Evolutionary conservation across 2,797 vertebrate species (phyloP).

Genomic region (Bradypodion ventrale): DNA sequence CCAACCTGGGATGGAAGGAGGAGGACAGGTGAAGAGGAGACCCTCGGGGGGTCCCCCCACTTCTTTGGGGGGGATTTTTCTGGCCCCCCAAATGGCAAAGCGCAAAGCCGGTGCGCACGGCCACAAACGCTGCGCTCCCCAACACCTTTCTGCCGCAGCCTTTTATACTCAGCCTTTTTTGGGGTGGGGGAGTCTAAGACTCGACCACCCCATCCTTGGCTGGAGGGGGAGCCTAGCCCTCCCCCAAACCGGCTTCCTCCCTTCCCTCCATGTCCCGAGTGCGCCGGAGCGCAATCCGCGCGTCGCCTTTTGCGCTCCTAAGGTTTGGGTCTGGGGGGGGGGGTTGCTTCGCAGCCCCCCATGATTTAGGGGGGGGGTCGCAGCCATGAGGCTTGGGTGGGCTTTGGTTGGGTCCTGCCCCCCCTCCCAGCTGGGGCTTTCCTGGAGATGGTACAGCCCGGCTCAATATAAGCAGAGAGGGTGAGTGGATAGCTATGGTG

Average conservation of each 20-base stretch:
- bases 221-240: background rate
- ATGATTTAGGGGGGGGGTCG: too few species aligned
- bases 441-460: background rate
- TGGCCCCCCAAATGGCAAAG: too few species aligned
- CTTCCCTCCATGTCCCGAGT: background rate
- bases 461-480: background rate
- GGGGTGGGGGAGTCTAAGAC: constrained; percentile 38
- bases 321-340: too few species aligned
- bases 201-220: constrained; percentile 41
- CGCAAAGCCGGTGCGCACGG: too few species aligned
- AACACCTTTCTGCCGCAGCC: constrained; percentile 41
- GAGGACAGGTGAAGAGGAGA: too few species aligned
- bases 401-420: constrained; percentile 50
- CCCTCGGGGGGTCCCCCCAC: background rate
- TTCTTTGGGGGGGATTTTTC: rapidly evolving
- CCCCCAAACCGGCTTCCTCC: background rate
- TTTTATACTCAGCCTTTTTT: constrained; percentile 52
- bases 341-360: too few species aligned
- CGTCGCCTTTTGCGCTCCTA: too few species aligned
- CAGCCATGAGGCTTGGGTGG: too few species aligned
- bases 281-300: too few species aligned
- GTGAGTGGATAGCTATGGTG: rapidly evolving
- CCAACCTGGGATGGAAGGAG: too few species aligned
- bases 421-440: background rate
- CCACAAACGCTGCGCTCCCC: too few species aligned